Evolutionary conservation across 2,797 vertebrate species (phyloP).

Genomic region (Euphonia xanthogaster): DNA sequence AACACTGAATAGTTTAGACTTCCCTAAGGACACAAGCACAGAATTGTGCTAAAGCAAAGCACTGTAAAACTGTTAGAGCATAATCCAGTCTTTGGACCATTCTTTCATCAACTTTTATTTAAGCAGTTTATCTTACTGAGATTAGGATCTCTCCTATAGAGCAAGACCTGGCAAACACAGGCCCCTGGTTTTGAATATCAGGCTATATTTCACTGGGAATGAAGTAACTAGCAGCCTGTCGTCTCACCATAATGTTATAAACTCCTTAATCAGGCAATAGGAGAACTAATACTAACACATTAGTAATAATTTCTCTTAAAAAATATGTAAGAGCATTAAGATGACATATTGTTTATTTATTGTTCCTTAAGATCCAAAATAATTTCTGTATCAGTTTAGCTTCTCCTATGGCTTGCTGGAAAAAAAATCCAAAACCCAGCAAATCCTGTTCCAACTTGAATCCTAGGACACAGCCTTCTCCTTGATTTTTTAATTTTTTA

Average conservation of each 20-base stretch:
- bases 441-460: not conserved
- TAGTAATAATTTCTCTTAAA: constrained; percentile 22
- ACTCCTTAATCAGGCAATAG: constrained; percentile 50
- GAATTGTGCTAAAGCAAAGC: constrained; percentile 50
- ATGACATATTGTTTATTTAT: constrained; percentile 18
- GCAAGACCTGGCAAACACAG: constrained; percentile 66
- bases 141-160: constrained; percentile 71
- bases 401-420: not conserved
- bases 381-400: not conserved
- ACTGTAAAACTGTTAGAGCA: constrained; percentile 40
- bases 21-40: constrained; percentile 26
- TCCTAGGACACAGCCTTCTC: not conserved
- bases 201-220: constrained; percentile 63
- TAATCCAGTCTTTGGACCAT: constrained; percentile 47
- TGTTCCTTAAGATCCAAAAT: not conserved
- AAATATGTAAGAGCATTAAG: constrained; percentile 38
- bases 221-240: constrained; percentile 44
- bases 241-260: constrained; percentile 42
- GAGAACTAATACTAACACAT: constrained; percentile 60
- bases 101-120: constrained; percentile 74
- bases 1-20: not conserved
- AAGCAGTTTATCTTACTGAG: constrained; percentile 73
- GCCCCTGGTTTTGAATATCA: constrained; percentile 69
- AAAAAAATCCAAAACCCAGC: not conserved
- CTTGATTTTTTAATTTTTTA: not conserved